These are phyloP conservation scores for Galagoides demidoff DNA, from an alignment of 2,797 vertebrate genomes.

Conservation along the genomic window DNA sequence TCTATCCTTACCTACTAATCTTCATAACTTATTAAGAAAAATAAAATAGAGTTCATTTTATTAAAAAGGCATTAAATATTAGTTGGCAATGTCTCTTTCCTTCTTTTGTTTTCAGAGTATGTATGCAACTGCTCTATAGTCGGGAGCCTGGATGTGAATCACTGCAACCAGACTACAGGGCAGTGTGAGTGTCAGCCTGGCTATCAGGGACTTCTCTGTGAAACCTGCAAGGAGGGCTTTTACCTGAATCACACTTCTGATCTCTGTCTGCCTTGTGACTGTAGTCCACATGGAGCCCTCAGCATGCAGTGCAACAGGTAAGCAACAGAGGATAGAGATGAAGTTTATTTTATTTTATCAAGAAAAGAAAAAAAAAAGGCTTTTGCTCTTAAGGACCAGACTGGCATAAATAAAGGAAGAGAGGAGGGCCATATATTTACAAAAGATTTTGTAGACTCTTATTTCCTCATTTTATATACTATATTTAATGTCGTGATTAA, in stretches of 20 bases:
- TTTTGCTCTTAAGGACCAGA: not conserved
- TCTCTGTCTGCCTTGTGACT: slow-evolving; percentile 83
- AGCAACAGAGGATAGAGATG: slow-evolving; percentile 62
- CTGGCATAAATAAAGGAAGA: slow-evolving; percentile 12
- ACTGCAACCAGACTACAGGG: slow-evolving; percentile 81
- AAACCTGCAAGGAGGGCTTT: slow-evolving; percentile 80
- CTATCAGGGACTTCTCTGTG: slow-evolving; percentile 80
- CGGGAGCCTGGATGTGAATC: slow-evolving; percentile 74
- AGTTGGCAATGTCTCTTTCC: slow-evolving; percentile 30
- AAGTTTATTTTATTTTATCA: slow-evolving; percentile 2
- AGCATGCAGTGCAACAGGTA: slow-evolving; percentile 81
- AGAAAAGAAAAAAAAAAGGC: not conserved
- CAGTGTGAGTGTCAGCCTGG: slow-evolving; percentile 83
- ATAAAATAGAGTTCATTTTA: slow-evolving; percentile 23
- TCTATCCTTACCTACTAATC: not conserved
- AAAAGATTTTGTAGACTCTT: slow-evolving; percentile 6
- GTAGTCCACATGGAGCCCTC: slow-evolving; percentile 73
- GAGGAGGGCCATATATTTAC: not conserved
- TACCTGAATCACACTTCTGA: not conserved
- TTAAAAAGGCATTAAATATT: slow-evolving; percentile 5
- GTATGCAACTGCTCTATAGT: slow-evolving; percentile 86
- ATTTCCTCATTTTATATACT: not conserved
- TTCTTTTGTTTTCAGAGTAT: slow-evolving; percentile 80
- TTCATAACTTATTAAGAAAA: slow-evolving; percentile 56
- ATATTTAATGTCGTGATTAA: not conserved